These are phyloP conservation scores for Alaudala cheleensis DNA, from an alignment of 2,113 vertebrate species.

Conservation along the genomic window DNA sequence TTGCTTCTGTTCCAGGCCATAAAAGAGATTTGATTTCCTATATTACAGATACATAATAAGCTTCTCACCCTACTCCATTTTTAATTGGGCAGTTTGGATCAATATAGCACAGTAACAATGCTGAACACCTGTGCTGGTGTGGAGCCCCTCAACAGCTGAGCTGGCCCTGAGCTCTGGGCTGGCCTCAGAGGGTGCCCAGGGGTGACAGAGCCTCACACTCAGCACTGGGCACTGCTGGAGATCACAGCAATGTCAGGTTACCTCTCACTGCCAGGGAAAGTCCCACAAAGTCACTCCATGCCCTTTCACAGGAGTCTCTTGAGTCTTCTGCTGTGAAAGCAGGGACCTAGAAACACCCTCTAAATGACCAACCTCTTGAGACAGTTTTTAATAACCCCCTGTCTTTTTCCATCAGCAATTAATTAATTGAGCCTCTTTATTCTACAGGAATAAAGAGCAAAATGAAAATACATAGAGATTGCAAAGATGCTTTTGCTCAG, in stretches of 20 bases:
- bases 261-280: neutral
- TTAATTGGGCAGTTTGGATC: neutral
- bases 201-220: too few relatives aligned
- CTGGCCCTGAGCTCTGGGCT: too few relatives aligned
- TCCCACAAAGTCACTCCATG: slow-evolving; percentile 51
- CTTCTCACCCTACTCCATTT: neutral
- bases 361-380: slow-evolving; percentile 36
- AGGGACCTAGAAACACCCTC: neutral
- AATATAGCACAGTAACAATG: accelerated
- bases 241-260: neutral
- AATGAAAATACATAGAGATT: slow-evolving; percentile 37
- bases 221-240: neutral
- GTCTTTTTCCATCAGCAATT: slow-evolving; percentile 48
- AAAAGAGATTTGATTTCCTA: neutral
- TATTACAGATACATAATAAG: neutral
- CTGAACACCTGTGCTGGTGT: neutral
- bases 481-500: slow-evolving; percentile 38
- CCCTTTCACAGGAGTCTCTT: slow-evolving; percentile 63
- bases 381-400: slow-evolving; percentile 39
- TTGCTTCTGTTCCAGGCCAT: neutral
- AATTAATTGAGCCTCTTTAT: slow-evolving; percentile 44
- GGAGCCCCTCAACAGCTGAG: neutral
- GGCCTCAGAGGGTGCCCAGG: too few relatives aligned
- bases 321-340: neutral
- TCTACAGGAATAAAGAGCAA: slow-evolving; percentile 41